These are phyloP conservation scores for Drosophila monieri DNA, from an alignment of 2,888 invertebrate species.

Conservation along the genomic window DNA sequence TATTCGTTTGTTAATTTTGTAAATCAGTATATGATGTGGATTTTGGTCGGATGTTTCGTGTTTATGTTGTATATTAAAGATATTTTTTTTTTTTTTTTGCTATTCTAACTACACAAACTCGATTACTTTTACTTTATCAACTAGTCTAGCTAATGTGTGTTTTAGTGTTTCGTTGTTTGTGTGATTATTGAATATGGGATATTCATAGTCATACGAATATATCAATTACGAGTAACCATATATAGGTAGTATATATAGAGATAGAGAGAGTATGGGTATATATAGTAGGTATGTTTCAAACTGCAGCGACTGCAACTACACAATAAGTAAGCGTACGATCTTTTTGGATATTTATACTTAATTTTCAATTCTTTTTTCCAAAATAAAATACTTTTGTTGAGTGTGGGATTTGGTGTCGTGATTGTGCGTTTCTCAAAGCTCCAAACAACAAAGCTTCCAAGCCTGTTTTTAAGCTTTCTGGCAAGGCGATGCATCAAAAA, in stretches of 20 bases:
- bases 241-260: constrained; percentile 37
- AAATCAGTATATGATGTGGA: constrained; percentile 1
- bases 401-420: constrained; percentile 19
- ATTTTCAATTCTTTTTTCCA: constrained; percentile 25
- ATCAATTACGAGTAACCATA: constrained; percentile 52
- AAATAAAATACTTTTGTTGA: constrained; percentile 2
- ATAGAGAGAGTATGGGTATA: constrained; percentile 42
- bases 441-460: constrained; percentile 23
- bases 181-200: constrained; percentile 20
- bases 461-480: constrained; percentile 13
- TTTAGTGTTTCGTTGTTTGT: constrained; percentile 30
- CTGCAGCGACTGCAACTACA: constrained; percentile 74
- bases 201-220: constrained; percentile 43
- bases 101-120: constrained; percentile 50
- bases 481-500: constrained; percentile 18
- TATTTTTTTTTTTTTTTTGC: constrained; percentile 2
- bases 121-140: constrained; percentile 43
- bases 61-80: constrained; percentile 18
- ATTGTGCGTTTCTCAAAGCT: constrained; percentile 29
- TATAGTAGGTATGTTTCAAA: constrained; percentile 54
- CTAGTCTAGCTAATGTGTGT: constrained; percentile 36
- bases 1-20: constrained; percentile 22
- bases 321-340: constrained; percentile 65
- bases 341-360: constrained; percentile 14
- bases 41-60: constrained; percentile 23